A percentile compares a stretch with the other conserved stretches of the same genome.
These are phyloP conservation scores for Manduca sexta DNA, from an alignment of 1,140 invertebrate genomes.

Conservation along the genomic window DNA sequence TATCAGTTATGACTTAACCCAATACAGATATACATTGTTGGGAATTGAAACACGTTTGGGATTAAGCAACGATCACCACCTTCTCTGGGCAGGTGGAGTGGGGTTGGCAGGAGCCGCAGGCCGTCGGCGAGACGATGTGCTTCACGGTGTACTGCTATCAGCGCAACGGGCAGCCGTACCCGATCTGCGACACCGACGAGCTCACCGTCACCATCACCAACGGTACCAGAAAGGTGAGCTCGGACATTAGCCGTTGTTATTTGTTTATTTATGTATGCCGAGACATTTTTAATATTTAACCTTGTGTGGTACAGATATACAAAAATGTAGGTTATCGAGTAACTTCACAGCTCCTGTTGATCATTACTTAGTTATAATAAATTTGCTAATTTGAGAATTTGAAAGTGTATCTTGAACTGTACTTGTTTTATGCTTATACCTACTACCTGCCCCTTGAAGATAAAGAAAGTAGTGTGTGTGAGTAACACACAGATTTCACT, in stretches of 20 bases:
- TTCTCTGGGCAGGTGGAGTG: constrained; percentile 67
- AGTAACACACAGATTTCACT: constrained; percentile 10
- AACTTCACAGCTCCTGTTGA: too few species aligned
- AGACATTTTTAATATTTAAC: too few species aligned
- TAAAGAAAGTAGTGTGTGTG: neutral
- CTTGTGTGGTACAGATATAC: too few species aligned
- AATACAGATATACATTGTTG: too few species aligned
- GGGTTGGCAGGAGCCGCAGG: constrained; percentile 90
- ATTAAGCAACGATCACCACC: too few species aligned
- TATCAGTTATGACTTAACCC: too few species aligned
- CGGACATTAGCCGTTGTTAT: neutral
- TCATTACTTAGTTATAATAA: too few species aligned
- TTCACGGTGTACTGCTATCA: constrained; percentile 94
- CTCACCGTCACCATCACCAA: constrained; percentile 90
- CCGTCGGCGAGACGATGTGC: constrained; percentile 91
- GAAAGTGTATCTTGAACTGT: too few species aligned
- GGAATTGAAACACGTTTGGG: too few species aligned
- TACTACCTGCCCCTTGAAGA: neutral
- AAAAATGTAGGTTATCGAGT: too few species aligned
- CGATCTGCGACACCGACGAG: constrained; percentile 92
- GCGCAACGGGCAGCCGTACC: constrained; percentile 93
- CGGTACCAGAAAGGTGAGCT: constrained; percentile 82
- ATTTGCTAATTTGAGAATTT: too few species aligned
- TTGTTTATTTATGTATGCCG: neutral
- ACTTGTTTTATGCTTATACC: too few species aligned